Conservation (phyloP, 92 coral and sea anemone genomes). For the Zoanthus gigantus region DNA sequence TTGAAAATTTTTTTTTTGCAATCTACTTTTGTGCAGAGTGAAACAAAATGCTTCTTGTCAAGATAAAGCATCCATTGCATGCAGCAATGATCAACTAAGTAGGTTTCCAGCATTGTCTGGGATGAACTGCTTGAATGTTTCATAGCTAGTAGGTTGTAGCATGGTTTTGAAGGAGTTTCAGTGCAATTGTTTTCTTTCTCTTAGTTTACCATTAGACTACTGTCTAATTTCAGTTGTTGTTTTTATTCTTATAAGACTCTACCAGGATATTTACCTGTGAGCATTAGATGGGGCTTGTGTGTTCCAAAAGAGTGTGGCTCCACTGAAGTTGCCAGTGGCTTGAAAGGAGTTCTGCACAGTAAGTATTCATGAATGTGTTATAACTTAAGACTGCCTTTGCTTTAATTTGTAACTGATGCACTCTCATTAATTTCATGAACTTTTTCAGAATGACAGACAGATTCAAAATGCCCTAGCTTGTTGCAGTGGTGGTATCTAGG, state of each 20-base stretch:
- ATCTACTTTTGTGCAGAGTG: too few relatives aligned
- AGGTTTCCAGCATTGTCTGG: too few relatives aligned
- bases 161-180: too few relatives aligned
- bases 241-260: background rate
- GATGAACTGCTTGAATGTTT: too few relatives aligned
- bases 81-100: too few relatives aligned
- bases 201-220: too few relatives aligned
- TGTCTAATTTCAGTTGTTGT: background rate
- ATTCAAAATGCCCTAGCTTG: background rate
- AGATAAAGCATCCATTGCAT: too few relatives aligned
- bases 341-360: conserved; percentile 61
- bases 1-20: too few relatives aligned
- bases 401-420: background rate
- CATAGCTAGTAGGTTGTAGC: too few relatives aligned
- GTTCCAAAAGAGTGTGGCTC: conserved; percentile 72
- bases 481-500: background rate
- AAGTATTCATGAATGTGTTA: background rate
- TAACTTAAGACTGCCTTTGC: background rate
- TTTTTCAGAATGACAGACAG: background rate
- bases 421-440: background rate
- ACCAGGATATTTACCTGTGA: background rate
- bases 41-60: too few relatives aligned
- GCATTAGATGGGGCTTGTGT: conserved; percentile 74
- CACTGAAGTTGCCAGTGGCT: conserved; percentile 49
- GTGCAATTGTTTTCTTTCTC: too few relatives aligned